Evolutionary conservation across 2,888 invertebrate genomes (phyloP).

Genomic region (Pollenia griseotomentosa): DNA sequence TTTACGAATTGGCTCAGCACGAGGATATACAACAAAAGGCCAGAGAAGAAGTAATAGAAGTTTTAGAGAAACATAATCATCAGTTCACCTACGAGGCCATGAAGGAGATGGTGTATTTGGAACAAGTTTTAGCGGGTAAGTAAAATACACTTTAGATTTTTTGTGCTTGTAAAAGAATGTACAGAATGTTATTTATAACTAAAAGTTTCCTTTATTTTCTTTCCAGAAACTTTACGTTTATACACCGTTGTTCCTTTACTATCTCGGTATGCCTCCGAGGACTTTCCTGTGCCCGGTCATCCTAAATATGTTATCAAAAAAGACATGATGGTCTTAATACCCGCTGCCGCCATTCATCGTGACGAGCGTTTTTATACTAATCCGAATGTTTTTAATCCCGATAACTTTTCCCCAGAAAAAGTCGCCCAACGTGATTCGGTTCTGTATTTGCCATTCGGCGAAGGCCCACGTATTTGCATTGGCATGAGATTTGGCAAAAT

Average conservation of each 20-base stretch:
- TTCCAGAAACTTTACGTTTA: constrained; percentile 85
- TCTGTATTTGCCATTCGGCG: constrained; percentile 81
- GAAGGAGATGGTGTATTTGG: constrained; percentile 79
- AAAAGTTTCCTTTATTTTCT: constrained; percentile 21
- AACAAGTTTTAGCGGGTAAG: constrained; percentile 80
- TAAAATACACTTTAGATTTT: not conserved
- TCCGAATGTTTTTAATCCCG: constrained; percentile 87
- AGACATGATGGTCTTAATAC: constrained; percentile 77
- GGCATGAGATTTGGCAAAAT: constrained; percentile 82
- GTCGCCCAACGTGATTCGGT: constrained; percentile 85
- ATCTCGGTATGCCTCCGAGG: constrained; percentile 85
- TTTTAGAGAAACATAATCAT: constrained; percentile 74
- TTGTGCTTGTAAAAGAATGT: not conserved
- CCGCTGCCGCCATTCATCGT: constrained; percentile 85
- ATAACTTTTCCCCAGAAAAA: constrained; percentile 86
- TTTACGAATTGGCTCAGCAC: constrained; percentile 85
- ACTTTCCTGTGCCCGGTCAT: constrained; percentile 85
- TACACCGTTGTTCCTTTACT: constrained; percentile 85
- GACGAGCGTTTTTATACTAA: constrained; percentile 85
- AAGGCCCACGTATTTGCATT: constrained; percentile 81
- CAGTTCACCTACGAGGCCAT: constrained; percentile 80
- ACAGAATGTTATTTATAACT: not conserved
- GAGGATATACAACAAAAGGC: constrained; percentile 84
- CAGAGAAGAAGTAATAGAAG: constrained; percentile 83
- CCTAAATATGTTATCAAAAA: constrained; percentile 85